These are phyloP conservation scores for Brachyistius frenatus DNA, from an alignment of 2,113 vertebrate genomes.

Conservation along the genomic window DNA sequence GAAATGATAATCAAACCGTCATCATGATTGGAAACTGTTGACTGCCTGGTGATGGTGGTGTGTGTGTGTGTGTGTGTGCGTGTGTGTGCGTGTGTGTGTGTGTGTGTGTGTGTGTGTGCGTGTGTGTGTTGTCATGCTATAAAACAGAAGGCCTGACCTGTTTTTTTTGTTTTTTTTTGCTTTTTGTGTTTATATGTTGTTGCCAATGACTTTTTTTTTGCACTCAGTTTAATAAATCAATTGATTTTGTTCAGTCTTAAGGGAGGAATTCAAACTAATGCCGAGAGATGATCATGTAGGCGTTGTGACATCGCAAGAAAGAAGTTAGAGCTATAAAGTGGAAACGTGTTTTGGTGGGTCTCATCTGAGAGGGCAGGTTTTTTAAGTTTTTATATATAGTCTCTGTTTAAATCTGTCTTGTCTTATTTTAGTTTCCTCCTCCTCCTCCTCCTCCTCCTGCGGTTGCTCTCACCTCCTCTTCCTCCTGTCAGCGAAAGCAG, in stretches of 20 bases:
- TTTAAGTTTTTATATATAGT: neutral
- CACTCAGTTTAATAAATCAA: neutral
- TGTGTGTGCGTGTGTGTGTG: neutral
- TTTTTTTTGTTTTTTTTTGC: neutral
- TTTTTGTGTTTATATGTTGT: neutral
- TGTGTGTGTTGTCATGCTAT: neutral
- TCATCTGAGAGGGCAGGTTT: neutral
- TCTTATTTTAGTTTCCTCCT: slow-evolving; percentile 8
- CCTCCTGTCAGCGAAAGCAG: slow-evolving; percentile 30
- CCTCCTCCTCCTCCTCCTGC: neutral
- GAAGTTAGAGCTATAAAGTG: too few relatives aligned
- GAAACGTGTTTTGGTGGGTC: too few relatives aligned
- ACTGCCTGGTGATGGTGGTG: neutral
- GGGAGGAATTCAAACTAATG: neutral
- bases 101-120: neutral
- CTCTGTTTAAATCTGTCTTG: neutral
- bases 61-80: neutral
- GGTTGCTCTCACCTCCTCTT: neutral
- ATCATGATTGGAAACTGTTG: neutral
- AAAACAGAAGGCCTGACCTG: neutral
- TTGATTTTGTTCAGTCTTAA: neutral
- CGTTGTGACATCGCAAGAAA: too few relatives aligned
- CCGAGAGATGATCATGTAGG: neutral
- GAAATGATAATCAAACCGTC: neutral
- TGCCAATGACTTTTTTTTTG: slow-evolving; percentile 4